Percentiles rank a stretch among this genome's conserved stretches.
Conservation (phyloP, 2,113 vertebrate genomes). For the Lutjanus erythropterus region DNA sequence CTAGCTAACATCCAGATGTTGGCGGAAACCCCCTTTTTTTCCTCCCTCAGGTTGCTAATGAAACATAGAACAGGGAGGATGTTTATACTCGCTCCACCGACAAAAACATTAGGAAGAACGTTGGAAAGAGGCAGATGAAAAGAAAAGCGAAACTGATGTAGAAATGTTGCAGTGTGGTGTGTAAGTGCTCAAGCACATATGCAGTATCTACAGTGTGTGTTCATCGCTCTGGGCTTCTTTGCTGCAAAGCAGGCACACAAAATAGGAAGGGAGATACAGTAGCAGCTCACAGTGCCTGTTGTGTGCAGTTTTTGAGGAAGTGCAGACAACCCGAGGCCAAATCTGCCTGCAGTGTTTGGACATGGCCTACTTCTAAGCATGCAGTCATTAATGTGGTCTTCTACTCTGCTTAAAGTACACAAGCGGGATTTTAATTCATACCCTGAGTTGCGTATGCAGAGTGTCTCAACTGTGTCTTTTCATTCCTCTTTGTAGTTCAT, state of each 20-base stretch:
- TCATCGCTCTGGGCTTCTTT: constrained; percentile 49
- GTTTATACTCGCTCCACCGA: constrained; percentile 14
- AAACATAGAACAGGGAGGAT: constrained; percentile 50
- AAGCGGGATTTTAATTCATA: constrained; percentile 70
- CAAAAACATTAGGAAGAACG: constrained; percentile 12
- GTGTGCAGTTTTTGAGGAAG: constrained; percentile 75
- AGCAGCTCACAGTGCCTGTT: constrained; percentile 47
- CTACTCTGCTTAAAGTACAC: constrained; percentile 68
- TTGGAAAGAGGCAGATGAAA: constrained; percentile 23
- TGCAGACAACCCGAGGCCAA: constrained; percentile 74
- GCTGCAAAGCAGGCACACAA: constrained; percentile 57
- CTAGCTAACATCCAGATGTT: constrained; percentile 74
- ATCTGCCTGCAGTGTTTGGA: constrained; percentile 75
- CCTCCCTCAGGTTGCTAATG: constrained; percentile 54
- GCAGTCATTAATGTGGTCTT: constrained; percentile 69
- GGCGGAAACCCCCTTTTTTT: constrained; percentile 36
- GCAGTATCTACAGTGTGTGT: constrained; percentile 39
- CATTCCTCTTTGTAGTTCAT: constrained; percentile 13
- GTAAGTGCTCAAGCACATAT: neutral
- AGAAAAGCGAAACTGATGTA: constrained; percentile 15
- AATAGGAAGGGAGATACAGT: constrained; percentile 51
- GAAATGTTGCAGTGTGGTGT: constrained; percentile 19
- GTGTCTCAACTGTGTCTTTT: constrained; percentile 42
- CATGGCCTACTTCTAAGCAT: constrained; percentile 79
- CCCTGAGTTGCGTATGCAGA: constrained; percentile 38